Evolutionary conservation across 2,888 invertebrate genomes (phyloP).

Genomic region (Listrodromus nycthemerus): DNA sequence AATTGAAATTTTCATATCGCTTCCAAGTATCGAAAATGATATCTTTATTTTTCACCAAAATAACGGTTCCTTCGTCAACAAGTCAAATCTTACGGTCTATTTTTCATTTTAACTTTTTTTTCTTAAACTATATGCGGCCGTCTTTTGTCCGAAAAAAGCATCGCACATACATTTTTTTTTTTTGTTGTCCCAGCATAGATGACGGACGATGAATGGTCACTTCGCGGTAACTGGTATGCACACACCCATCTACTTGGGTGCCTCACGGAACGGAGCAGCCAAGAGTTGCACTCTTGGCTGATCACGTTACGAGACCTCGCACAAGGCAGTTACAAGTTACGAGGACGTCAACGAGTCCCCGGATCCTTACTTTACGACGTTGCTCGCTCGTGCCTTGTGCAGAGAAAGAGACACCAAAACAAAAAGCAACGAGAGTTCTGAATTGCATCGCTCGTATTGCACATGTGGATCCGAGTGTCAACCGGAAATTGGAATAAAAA

Average conservation of each 20-base stretch:
- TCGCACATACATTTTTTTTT: background rate
- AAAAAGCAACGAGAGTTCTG: slow-evolving; percentile 11
- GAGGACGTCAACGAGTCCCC: slow-evolving; percentile 31
- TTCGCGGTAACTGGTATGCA: slow-evolving; percentile 1
- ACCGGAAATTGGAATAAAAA: slow-evolving; percentile 57
- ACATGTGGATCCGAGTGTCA: slow-evolving; percentile 22
- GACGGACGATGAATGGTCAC: background rate
- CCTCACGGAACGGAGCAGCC: background rate
- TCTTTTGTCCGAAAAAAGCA: background rate
- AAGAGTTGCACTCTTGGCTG: slow-evolving; percentile 38
- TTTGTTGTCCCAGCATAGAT: background rate
- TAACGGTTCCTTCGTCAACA: no score
- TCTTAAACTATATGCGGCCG: background rate
- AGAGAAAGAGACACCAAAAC: background rate
- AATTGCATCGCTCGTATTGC: background rate
- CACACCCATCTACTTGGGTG: background rate
- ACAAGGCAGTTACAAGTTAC: slow-evolving; percentile 33
- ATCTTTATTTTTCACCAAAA: background rate
- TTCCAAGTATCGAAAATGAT: no score
- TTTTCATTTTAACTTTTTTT: background rate
- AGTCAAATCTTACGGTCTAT: background rate
- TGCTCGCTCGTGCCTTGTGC: slow-evolving; percentile 14
- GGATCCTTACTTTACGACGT: slow-evolving; percentile 43
- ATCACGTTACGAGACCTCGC: slow-evolving; percentile 27
- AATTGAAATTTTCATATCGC: no score